Evolutionary conservation across 2,888 invertebrate species (phyloP).

Genomic region (Anaspis maculata): DNA sequence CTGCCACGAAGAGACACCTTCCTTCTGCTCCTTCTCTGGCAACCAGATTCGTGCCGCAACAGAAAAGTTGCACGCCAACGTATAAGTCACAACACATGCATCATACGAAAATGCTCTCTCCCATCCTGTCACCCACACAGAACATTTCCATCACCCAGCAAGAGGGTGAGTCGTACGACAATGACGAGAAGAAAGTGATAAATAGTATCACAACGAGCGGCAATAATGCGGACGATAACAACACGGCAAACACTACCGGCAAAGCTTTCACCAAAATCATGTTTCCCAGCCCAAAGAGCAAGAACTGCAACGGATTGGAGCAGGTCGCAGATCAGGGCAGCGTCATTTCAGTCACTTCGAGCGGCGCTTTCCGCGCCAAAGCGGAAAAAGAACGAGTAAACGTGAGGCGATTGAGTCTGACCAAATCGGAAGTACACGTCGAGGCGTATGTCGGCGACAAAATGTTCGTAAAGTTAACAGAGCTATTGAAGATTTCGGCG

Average conservation of each 20-base stretch:
- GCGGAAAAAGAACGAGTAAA: slow-evolving; percentile 18
- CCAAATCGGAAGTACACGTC: slow-evolving; percentile 59
- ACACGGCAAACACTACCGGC: no score
- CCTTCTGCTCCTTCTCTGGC: no score
- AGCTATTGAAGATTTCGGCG: no score
- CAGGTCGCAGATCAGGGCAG: slow-evolving; percentile 50
- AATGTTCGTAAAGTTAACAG: slow-evolving; percentile 35
- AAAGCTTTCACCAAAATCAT: slow-evolving; percentile 48
- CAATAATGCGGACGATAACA: no score
- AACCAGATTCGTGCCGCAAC: slow-evolving; percentile 3
- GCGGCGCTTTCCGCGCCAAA: slow-evolving; percentile 50
- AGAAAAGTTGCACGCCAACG: slow-evolving; percentile 5
- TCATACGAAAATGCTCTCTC: no score
- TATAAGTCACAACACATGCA: no score
- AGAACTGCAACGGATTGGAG: slow-evolving; percentile 38
- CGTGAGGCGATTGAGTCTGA: slow-evolving; percentile 50
- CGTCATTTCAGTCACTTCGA: slow-evolving; percentile 65
- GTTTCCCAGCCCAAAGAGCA: slow-evolving; percentile 34
- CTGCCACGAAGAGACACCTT: no score
- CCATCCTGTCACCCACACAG: slow-evolving; percentile 39
- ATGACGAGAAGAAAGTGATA: no score
- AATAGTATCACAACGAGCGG: no score
- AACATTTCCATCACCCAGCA: slow-evolving; percentile 33
- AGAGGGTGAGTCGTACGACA: slow-evolving; percentile 41
- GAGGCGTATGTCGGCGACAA: slow-evolving; percentile 45